Conservation (phyloP, 2,888 invertebrate species). For the Brachyptera putata region DNA sequence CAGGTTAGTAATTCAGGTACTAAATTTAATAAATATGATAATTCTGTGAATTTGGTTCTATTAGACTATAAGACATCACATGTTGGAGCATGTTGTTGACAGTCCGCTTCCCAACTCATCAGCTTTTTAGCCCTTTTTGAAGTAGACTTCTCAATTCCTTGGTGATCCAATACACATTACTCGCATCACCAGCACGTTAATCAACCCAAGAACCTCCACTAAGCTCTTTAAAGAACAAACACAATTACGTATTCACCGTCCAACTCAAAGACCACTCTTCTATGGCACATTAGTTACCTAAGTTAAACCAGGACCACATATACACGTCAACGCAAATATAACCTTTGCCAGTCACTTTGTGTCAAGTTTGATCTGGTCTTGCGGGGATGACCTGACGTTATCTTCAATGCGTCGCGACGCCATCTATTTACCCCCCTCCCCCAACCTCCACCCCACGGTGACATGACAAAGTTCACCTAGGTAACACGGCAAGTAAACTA, state of each 20-base stretch:
- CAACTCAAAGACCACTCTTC: not conserved
- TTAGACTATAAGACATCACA: no score
- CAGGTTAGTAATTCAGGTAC: no score
- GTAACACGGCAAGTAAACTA: not conserved
- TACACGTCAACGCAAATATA: slow-evolving; percentile 15
- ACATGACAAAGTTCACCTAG: slow-evolving; percentile 21
- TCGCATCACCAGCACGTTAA: no score
- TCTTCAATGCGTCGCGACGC: slow-evolving; percentile 5
- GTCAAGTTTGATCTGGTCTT: slow-evolving; percentile 26
- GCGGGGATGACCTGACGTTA: slow-evolving; percentile 8
- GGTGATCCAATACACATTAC: no score
- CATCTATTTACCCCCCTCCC: slow-evolving; percentile 2
- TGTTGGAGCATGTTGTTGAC: no score
- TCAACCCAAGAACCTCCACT: no score
- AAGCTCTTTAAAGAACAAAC: slow-evolving; percentile 12
- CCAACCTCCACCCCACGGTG: not conserved
- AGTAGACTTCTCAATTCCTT: no score
- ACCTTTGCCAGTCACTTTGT: slow-evolving; percentile 24
- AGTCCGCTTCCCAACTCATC: no score
- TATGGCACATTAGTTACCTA: slow-evolving; percentile 7
- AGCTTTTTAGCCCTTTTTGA: no score
- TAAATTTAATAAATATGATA: no score
- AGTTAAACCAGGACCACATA: not conserved
- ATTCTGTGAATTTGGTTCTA: no score
- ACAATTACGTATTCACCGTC: not conserved